phyloP scores from a whole-genome alignment of 2,113 vertebrate genomes.

The Ariopsis seemanni region DNA sequence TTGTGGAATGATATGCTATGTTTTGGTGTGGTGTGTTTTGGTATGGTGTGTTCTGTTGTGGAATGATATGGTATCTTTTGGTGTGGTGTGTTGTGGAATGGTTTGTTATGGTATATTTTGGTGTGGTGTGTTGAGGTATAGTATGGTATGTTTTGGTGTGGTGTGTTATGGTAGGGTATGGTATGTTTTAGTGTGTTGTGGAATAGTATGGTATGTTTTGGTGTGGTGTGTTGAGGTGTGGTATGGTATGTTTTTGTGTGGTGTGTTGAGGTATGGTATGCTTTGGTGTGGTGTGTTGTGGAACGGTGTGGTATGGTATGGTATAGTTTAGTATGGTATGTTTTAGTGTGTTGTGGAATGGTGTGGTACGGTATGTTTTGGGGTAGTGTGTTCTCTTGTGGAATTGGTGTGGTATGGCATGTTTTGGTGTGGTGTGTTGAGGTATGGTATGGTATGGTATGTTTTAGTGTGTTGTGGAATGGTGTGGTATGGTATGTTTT shows the following conservation, averaged over 20 bases:
- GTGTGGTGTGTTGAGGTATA: not conserved
- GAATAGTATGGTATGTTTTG: not conserved
- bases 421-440: no score
- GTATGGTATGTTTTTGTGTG: not conserved
- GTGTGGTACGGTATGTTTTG: not conserved
- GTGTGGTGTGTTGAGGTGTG: not conserved
- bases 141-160: not conserved
- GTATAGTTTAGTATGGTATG: not conserved
- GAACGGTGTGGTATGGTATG: not conserved
- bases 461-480: not conserved
- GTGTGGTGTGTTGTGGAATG: not conserved
- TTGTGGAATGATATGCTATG: not conserved
- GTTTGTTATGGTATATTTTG: not conserved
- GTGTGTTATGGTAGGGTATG: no score
- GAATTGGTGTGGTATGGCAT: not conserved
- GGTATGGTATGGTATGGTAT: not conserved
- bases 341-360: not conserved
- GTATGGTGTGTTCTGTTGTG: not conserved
- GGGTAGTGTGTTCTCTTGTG: not conserved
- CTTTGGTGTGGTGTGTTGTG: not conserved
- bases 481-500: not conserved
- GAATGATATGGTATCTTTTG: not conserved
- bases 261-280: not conserved
- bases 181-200: no score
- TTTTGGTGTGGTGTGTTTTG: not conserved